A percentile compares a stretch with the other conserved stretches of the same genome.
Evolutionary conservation across 2,797 vertebrate genomes (phyloP).

Genomic region (Galaxias olidus): DNA sequence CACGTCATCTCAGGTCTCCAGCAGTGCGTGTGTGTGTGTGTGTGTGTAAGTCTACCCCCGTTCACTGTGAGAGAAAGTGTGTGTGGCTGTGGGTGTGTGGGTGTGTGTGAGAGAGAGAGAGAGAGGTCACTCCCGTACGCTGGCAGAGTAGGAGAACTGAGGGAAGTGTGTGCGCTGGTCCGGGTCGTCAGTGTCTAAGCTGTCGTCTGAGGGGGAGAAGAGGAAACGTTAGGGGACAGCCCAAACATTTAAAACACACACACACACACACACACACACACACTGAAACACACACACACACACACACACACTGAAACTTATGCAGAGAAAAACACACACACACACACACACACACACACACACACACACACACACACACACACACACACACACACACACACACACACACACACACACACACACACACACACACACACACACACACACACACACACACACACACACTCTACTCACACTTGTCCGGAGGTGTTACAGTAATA

Average conservation of each 20-base stretch:
- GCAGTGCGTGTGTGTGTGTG: conserved; percentile 60
- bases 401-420: not conserved
- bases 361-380: too few species aligned
- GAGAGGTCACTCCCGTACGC: conserved; percentile 85
- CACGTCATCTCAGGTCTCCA: conserved; percentile 60
- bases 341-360: not conserved
- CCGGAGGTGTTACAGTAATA: conserved; percentile 93
- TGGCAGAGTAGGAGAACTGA: conserved; percentile 93
- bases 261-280: too few species aligned
- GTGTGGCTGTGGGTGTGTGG: conserved; percentile 55
- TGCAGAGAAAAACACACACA: too few species aligned
- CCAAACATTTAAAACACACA: conserved; percentile 19
- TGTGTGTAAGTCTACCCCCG: conserved; percentile 32
- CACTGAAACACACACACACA: not conserved
- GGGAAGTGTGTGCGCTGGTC: conserved; percentile 91
- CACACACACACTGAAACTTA: not conserved
- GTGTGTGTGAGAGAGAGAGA: conserved; percentile 1
- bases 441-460: not conserved
- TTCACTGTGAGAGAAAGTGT: conserved; percentile 56
- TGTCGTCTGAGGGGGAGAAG: conserved; percentile 77
- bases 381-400: not conserved
- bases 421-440: not conserved
- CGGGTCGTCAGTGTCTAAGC: conserved; percentile 82
- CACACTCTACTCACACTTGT: conserved; percentile 84
- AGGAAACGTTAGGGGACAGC: not conserved